Evolutionary conservation across 2,113 vertebrate species (phyloP), one percentile per base, ranked within the genome.

Genomic region (Coracopsis vasa): DNA sequence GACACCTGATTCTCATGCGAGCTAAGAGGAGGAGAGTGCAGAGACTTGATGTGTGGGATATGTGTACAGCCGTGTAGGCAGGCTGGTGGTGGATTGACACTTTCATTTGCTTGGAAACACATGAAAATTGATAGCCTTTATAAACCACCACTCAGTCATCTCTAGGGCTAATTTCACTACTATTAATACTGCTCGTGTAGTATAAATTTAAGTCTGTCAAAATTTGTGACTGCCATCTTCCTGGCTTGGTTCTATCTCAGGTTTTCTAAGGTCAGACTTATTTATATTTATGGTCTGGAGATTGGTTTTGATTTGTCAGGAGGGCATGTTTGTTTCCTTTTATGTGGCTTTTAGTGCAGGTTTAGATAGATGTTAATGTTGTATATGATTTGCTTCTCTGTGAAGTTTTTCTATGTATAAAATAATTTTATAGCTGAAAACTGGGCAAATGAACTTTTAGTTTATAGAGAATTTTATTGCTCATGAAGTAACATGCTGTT

Each of bases 1-100:
- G 69, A 17, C 11, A 15, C 13, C 19, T 42, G 50, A 54, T 8
- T 7, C 6, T 86, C 28, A 9, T 0, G 0, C 15, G n/a, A 29
- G 39, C 0, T 0, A 8, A 7, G 13, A 33, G 47, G 35, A 47
- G 45, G 29, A n/a, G 7, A 25, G 5, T 0, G 0, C 13, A 31
- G 37, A n/a, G 28, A 21, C 2, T 7, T 67, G 23, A 23, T 0
- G 2, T 19, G 37, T 7, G 10, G 12, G 1, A 1, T 53, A 2
- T 62, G 18, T 1, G 0, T 24, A 6, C 1, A 4, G 27, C 28
- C 3, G 1, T 18, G 3, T 35, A 28, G 48, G 50, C 54, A 35
- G 33, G 25, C 19, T 41, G 17, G 4, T 61, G 60, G 19, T 45
- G 28, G 39, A 10, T n/a, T 71, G n/a, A 18, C 47, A 13, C 27